These are phyloP conservation scores for Drosophila lacteicornis DNA, from an alignment of 1,140 invertebrate genomes.

Conservation along the genomic window DNA sequence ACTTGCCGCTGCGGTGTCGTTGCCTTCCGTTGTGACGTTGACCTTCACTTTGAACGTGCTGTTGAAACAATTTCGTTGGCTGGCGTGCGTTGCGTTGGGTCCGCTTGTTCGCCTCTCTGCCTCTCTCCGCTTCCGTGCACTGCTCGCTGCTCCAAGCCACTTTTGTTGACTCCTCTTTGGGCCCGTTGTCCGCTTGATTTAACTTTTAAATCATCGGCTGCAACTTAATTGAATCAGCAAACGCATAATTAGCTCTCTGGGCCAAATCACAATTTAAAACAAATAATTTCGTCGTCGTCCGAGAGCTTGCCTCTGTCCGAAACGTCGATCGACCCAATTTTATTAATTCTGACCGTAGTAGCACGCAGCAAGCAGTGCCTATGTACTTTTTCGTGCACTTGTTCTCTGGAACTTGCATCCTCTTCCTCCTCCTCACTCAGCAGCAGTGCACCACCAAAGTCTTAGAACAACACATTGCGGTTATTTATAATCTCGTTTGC, in stretches of 20 bases:
- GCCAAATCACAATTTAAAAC: constrained; percentile 15
- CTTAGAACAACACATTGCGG: constrained; percentile 18
- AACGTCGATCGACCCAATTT: constrained; percentile 54
- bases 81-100: constrained; percentile 17
- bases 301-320: constrained; percentile 10
- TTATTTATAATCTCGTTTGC: constrained; percentile 77
- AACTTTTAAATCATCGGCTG: constrained; percentile 49
- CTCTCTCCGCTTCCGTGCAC: constrained; percentile 60
- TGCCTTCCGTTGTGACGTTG: constrained; percentile 51
- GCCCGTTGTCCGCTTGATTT: constrained; percentile 48
- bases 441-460: constrained; percentile 29
- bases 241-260: constrained; percentile 25
- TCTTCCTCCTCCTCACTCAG: constrained; percentile 14
- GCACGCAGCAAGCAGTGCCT: constrained; percentile 5
- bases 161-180: constrained; percentile 54
- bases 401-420: constrained; percentile 47
- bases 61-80: constrained; percentile 37
- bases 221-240: constrained; percentile 48
- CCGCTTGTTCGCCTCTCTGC: constrained; percentile 53
- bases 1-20: constrained; percentile 52
- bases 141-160: constrained; percentile 33
- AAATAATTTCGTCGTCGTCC: constrained; percentile 18
- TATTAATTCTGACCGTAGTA: constrained; percentile 12
- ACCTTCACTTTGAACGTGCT: constrained; percentile 65
- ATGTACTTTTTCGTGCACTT: constrained; percentile 41